Base-by-base conservation (phyloP, 2,113 vertebrate species). In the Nannobrachium achirus region DNA sequence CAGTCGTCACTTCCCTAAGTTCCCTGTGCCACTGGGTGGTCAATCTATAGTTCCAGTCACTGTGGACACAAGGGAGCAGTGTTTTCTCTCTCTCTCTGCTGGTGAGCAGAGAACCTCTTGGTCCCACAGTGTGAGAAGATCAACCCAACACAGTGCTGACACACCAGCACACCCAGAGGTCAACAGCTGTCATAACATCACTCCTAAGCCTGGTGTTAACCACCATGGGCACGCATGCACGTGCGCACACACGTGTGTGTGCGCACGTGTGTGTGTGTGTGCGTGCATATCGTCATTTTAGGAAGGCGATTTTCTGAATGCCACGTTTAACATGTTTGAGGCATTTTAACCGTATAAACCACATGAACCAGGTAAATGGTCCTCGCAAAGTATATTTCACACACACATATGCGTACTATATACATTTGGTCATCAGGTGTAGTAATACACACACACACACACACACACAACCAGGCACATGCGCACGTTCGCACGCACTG, bases 101-200 rank as follows among this genome's bases (percentile, higher is more conserved):
- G 13, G 66, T 64, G 73, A 77, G 56, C 57, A n/a, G 56, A 51
- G 38, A n/a, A n/a, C 11, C 20, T 3, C 25, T 4, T 5, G 51
- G 1, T 46, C 71, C 86, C 51, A n/a, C 71, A 74, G 74, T 65
- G 71, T 66, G 80, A 83, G 48, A 86, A 75, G 68, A 74, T 69
- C 86, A 87, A 83, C 75, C 65, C 9, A 48, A 73, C 66, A 80
- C 19, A 4, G 50, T 16, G 58, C 75, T 75, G 81, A 83, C 69
- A 63, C 64, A 33, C 73, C 41, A 71, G 71, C 52, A 71, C 45
- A 42, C 61, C 9, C 2, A 63, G 62, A 76, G 76, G 79, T 79
- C 79, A 84, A 59, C 87, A 84, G 86, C 81, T 88, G 70, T 60
- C 66, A 83, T 67, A 86, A 84, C 75, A 62, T 13, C 14, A 63